phyloP scores from a whole-genome alignment of 2,113 vertebrate genomes.

The Myanophis thanlyinensis region DNA sequence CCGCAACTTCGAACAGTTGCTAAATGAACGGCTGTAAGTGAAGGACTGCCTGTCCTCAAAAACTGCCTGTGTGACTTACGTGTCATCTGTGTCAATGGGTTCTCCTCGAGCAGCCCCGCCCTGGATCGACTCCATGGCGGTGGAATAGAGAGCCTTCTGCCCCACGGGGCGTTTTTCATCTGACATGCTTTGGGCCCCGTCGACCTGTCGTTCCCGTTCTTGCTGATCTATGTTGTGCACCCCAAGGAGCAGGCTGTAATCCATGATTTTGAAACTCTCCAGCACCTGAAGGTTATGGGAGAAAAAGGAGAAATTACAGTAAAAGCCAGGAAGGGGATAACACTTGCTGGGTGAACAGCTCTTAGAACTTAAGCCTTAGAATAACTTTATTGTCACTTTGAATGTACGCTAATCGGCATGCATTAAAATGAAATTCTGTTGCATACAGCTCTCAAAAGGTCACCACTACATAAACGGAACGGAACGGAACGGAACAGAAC shows the following conservation, averaged over 20 bases:
- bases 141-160: constrained; percentile 98
- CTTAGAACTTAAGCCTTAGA: too few species aligned
- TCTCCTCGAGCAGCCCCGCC: constrained; percentile 90
- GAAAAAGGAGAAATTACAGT: constrained; percentile 17
- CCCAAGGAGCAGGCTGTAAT: constrained; percentile 96
- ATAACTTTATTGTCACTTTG: too few species aligned
- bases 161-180: constrained; percentile 92
- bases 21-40: not conserved
- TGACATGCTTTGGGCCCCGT: constrained; percentile 81
- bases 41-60: not conserved
- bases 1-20: not conserved
- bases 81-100: constrained; percentile 91
- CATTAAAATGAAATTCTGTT: too few species aligned
- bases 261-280: constrained; percentile 99
- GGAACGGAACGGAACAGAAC: too few species aligned
- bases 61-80: constrained; percentile 76
- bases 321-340: not conserved
- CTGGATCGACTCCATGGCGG: constrained; percentile 99
- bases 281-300: constrained; percentile 78
- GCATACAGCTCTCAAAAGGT: too few species aligned
- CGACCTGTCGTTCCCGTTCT: constrained; percentile 84
- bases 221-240: constrained; percentile 97
- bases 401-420: too few species aligned
- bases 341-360: too few species aligned
- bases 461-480: too few species aligned